Base-by-base conservation (phyloP, 2,797 vertebrate genomes). In the Trachops cirrhosus region DNA sequence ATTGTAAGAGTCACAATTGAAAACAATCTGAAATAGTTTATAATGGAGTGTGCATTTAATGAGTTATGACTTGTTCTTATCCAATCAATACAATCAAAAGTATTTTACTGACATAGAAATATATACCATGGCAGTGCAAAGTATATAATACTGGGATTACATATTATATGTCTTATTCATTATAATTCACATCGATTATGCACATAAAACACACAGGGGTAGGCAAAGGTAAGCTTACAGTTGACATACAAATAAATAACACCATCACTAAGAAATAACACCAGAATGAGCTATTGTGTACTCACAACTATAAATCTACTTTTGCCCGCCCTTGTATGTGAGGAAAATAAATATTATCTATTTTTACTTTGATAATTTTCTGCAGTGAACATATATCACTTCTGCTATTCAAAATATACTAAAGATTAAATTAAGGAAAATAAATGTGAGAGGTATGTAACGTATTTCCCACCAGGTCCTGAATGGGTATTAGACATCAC, bases 1-100 rank as follows among this genome's bases (percentile, higher is more conserved):
- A 64, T 50, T 6, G 19, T 19, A 9, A 48, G 7, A 29, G 16
- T 77, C 48, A 29, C 57, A 34, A 24, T 48, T 7, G 10, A n/a
- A 9, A 80, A 15, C 6, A 3, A 16, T 1, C 0, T 34, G 26
- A 29, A 26, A 4, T 3, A 10, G 24, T 44, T n/a, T 64, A 48
- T n/a, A 62, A 80, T 5, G 2, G 8, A 32, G 7, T 4, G 11
- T 6, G n/a, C 37, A 9, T 9, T 34, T 62, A 34, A 22, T 44
- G 34, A 52, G 2, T 9, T 32, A 12, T 18, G 57, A 3, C 24
- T 24, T 14, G 7, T 67, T 46, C 26, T 7, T 0, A 2, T 48
- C 32, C 46, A 26, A 46, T 22, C 19, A 46, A 24, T 26, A 10
- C 2, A 37, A 68, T 1, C 0, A 14, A n/a, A 24, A 37, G 37